Evolutionary conservation across 2,113 vertebrate species (phyloP).

Genomic region (Siniperca chuatsi): DNA sequence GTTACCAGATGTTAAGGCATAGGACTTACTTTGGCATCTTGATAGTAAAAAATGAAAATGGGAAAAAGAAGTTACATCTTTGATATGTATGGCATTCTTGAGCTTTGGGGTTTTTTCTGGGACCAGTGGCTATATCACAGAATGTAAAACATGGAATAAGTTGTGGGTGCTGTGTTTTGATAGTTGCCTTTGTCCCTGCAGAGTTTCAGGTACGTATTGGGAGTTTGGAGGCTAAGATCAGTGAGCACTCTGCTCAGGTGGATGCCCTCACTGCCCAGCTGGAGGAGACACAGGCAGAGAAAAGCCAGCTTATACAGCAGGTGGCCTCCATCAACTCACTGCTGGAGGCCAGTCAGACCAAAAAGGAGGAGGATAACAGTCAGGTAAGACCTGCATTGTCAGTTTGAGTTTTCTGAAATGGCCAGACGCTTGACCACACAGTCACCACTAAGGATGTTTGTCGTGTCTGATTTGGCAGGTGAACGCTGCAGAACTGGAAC

Average conservation of each 20-base stretch:
- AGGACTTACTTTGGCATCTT: neutral
- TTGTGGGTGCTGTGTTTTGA: neutral
- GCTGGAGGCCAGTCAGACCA: constrained; percentile 88
- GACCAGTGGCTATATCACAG: neutral
- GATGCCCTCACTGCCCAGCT: constrained; percentile 85
- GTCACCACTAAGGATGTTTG: neutral
- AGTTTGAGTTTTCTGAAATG: neutral
- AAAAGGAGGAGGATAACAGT: constrained; percentile 75
- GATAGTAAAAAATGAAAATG: neutral
- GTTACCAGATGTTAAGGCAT: neutral
- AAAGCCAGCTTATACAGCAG: constrained; percentile 86
- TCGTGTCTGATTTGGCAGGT: constrained; percentile 34
- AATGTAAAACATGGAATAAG: neutral
- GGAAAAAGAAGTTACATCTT: neutral
- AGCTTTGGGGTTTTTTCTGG: neutral
- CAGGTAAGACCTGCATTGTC: constrained; percentile 78
- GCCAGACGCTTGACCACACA: neutral
- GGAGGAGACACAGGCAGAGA: constrained; percentile 84
- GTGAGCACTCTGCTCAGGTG: constrained; percentile 83
- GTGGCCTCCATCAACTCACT: constrained; percentile 88
- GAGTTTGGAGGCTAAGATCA: constrained; percentile 85
- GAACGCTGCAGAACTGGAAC: constrained; percentile 81
- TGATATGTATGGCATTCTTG: neutral
- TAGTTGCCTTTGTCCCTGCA: constrained; percentile 61
- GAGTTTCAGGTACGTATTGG: constrained; percentile 86